These are phyloP conservation scores for Characodon lateralis DNA, from an alignment of 2,797 vertebrate genomes.

Conservation along the genomic window DNA sequence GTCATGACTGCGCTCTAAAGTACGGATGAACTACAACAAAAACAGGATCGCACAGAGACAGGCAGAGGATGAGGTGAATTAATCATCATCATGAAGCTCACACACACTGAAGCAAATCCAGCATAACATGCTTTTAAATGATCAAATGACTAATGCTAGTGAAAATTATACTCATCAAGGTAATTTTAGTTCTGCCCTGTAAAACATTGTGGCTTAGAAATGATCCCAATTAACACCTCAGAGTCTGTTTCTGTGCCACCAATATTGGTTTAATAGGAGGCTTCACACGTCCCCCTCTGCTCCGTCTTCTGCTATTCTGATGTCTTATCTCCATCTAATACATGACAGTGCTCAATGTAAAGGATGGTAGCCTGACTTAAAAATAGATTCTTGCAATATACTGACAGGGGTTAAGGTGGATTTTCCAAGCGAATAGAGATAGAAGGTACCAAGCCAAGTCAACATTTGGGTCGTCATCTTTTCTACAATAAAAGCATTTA, in stretches of 20 bases:
- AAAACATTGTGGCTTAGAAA: slow-evolving; percentile 44
- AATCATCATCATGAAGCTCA: slow-evolving; percentile 25
- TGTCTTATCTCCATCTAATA: slow-evolving; percentile 21
- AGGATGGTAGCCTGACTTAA: slow-evolving; percentile 13
- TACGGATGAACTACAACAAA: slow-evolving; percentile 90
- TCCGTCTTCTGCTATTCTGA: slow-evolving; percentile 35
- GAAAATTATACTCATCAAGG: slow-evolving; percentile 57
- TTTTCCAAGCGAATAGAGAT: slow-evolving; percentile 1
- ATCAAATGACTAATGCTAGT: slow-evolving; percentile 43
- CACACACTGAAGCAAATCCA: slow-evolving; percentile 26
- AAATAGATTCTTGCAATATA: slow-evolving; percentile 5
- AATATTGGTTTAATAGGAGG: slow-evolving; percentile 52
- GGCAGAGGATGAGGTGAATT: slow-evolving; percentile 28
- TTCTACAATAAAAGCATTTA: neutral
- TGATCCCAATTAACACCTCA: slow-evolving; percentile 65
- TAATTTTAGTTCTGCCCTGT: slow-evolving; percentile 53
- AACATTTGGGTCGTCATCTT: neutral
- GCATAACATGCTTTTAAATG: slow-evolving; percentile 42
- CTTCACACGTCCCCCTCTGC: slow-evolving; percentile 55
- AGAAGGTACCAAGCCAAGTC: neutral
- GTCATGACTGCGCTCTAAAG: slow-evolving; percentile 91
- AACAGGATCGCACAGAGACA: slow-evolving; percentile 16
- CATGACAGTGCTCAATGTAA: slow-evolving; percentile 21
- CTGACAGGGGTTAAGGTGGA: neutral
- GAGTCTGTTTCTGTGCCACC: slow-evolving; percentile 54